These are phyloP conservation scores for Vulpes lagopus DNA, from an alignment of 2,113 vertebrate genomes.

Conservation along the genomic window DNA sequence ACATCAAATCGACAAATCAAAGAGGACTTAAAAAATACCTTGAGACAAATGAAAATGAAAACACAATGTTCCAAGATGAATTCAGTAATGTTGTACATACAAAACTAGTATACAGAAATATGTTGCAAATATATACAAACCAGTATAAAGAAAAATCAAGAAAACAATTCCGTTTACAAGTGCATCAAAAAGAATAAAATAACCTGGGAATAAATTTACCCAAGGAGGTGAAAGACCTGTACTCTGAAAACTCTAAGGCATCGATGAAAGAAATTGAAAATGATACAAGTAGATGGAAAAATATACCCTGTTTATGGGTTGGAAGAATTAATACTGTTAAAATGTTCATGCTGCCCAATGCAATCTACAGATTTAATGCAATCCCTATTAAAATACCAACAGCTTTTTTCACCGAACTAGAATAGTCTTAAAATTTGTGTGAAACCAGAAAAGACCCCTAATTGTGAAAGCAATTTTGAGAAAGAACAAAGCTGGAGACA, in stretches of 20 bases:
- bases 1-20: neutral
- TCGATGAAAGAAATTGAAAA: neutral
- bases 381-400: neutral
- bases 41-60: neutral
- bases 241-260: neutral
- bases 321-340: neutral
- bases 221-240: neutral
- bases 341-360: neutral
- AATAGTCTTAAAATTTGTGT: neutral
- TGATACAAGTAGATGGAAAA: neutral
- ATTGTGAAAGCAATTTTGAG: neutral
- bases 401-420: neutral
- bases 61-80: neutral
- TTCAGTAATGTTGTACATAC: neutral
- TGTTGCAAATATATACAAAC: neutral
- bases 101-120: neutral
- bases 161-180: neutral
- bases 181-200: neutral
- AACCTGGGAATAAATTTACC: neutral
- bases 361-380: neutral
- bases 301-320: neutral
- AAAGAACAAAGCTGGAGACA: neutral
- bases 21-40: neutral
- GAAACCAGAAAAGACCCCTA: neutral
- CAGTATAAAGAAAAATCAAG: neutral